Percentiles rank a stretch among this genome's conserved stretches.
Evolutionary conservation across 2,113 vertebrate species (phyloP).

Genomic region (Tursiops truncatus): DNA sequence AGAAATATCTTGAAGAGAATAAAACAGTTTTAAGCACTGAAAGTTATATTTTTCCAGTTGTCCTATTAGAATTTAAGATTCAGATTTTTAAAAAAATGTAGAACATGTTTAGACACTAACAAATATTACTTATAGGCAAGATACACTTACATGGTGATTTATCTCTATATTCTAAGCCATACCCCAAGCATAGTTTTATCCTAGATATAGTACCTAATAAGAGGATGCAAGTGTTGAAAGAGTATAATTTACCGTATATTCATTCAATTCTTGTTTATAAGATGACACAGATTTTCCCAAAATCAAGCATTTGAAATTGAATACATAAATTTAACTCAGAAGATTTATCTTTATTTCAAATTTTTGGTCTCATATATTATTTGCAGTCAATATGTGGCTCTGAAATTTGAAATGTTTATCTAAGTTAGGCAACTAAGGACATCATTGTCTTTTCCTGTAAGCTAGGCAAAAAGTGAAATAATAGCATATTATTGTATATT

Average conservation of each 20-base stretch:
- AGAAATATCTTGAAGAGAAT: slow-evolving; percentile 41
- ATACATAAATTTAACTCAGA: background rate
- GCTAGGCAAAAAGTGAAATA: background rate
- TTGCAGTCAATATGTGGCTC: background rate
- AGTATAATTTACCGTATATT: background rate
- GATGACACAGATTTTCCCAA: background rate
- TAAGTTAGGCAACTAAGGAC: background rate
- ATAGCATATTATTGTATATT: background rate
- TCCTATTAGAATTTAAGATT: background rate
- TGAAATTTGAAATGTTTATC: background rate
- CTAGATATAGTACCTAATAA: background rate
- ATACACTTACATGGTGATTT: background rate
- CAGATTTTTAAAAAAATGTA: background rate
- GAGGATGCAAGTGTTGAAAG: background rate
- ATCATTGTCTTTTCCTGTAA: background rate
- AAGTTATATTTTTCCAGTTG: slow-evolving; percentile 12
- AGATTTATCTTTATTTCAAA: background rate
- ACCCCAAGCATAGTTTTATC: background rate
- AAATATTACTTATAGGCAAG: background rate
- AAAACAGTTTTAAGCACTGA: slow-evolving; percentile 55
- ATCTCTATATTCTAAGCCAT: background rate
- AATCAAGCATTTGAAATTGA: background rate
- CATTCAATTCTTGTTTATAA: background rate
- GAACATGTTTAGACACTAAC: background rate
- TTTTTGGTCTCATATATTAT: background rate